Evolutionary conservation across 2,797 vertebrate genomes (phyloP).

Genomic region (Lithobates sylvaticus): DNA sequence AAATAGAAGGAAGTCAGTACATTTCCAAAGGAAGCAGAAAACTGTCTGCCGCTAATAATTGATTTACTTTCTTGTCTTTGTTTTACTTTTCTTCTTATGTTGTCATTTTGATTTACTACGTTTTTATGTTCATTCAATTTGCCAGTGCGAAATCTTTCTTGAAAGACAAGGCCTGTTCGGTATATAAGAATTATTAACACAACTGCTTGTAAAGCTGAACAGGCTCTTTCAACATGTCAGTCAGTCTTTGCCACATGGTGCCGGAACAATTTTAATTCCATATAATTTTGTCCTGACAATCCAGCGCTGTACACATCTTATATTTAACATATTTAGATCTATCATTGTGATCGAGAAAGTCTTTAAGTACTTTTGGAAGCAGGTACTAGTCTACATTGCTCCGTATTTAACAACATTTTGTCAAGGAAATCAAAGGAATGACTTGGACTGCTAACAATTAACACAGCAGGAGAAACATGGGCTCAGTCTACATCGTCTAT

Average conservation of each 20-base stretch:
- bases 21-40: constrained; percentile 21
- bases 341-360: background rate
- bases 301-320: constrained; percentile 8
- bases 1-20: background rate
- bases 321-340: background rate
- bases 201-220: constrained; percentile 4
- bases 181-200: background rate
- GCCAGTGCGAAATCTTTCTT: constrained; percentile 16
- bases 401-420: background rate
- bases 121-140: constrained; percentile 35
- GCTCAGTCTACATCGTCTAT: too few species aligned
- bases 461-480: too few species aligned
- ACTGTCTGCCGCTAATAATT: constrained; percentile 13
- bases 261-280: constrained; percentile 12
- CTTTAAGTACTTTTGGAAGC: constrained; percentile 23
- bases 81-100: constrained; percentile 30
- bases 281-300: constrained; percentile 17
- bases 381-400: constrained; percentile 11
- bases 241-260: constrained; percentile 7
- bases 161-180: background rate
- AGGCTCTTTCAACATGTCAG: constrained; percentile 15
- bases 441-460: background rate
- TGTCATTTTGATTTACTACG: constrained; percentile 43
- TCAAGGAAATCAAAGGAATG: constrained; percentile 4
- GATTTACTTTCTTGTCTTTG: constrained; percentile 17